Base-by-base conservation (phyloP, 1,140 invertebrate species). In the Polypedilum vanderplanki region DNA sequence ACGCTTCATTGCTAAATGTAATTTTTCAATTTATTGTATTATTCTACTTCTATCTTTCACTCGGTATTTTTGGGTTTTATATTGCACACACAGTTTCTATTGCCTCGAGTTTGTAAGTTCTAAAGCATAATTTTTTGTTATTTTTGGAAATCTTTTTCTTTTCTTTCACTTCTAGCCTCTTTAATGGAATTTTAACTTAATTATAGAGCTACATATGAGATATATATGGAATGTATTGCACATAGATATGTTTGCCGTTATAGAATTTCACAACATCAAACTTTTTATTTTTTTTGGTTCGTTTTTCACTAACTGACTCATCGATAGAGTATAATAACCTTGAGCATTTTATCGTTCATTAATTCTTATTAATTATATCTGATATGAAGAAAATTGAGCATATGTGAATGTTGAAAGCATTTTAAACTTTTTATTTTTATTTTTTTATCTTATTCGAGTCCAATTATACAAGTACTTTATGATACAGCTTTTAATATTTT, bases 51-150 rank as follows among this genome's bases (percentile, higher is more conserved):
- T 57, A 57, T 57, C n/a, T n/a, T 57, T 57, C n/a, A 57, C n/a
- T 57, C 46, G 12, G 24, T 57, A 57, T 57, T 57, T 33, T 57
- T 57, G 46, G 46, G n/a, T 57, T 57, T 57, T 57, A 15, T 57
- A 57, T 57, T 57, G 46, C 46, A 57, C 46, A 57, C 46, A 57
- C 46, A 57, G 46, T 57, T 57, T 57, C 46, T 57, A 57, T 57
- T n/a, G 12, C n/a, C n/a, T 57, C 46, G n/a, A 8, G n/a, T 15
- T 57, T 57, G n/a, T 57, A 15, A 57, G 12, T 57, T 57, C 12
- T 57, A 33, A 33, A 33, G 24, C 24, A 33, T 33, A 5, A 33
- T 33, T 33, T n/a, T 33, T 33, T 33, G 24, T 57, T 57, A 12
- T n/a, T 57, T 46, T 46, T 46, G 12, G 12, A n/a, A 12, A 57